Base-by-base conservation (phyloP, 2,888 invertebrate genomes). In the Clusia tigrina region DNA sequence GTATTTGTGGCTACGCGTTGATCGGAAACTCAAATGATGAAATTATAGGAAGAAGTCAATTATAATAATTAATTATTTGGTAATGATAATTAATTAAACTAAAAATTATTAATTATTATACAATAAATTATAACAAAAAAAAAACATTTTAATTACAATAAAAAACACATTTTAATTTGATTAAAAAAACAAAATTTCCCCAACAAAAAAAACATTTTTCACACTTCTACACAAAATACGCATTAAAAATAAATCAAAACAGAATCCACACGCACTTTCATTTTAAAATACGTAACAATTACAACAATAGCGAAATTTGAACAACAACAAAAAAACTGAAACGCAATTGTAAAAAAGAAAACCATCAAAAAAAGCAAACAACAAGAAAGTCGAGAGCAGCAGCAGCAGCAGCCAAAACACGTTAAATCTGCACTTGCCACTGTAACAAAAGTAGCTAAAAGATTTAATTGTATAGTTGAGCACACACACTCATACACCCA, bases 391-490 rank as follows among this genome's bases (percentile, higher is more conserved):
- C 12, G 46, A 46, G 2, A 32, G 22, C 48, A 10, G 32, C 32
- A 63, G 20, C 46, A 57, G 18, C 23, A 48, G 20, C 15, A 58
- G 51, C 2, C 20, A 51, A 48, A n/a, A 48, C n/a, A 55, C 26
- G 57, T 57, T 32, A 51, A 55, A 54, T 9, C 25, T 53, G 58
- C 62, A 63, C 58, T 63, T 63, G 63, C 25, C 55, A 55, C 54
- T 54, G 54, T 38, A 37, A 55, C 38, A 58, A 58, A 26, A 58
- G 25, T 46, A 63, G 56, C 56, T 24, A 60, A 53, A 26, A 59
- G 59, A 55, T 63, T 63, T 59, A 59, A 63, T 54, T 59, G 63
- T 59, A 56, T 37, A 59, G n/a, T n/a, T n/a, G n/a, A n/a, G n/a
- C 42, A 58, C 48, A 56, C 2, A 20, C 20, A 52, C 37, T 6